These are phyloP conservation scores for Clarias gariepinus DNA, from an alignment of 2,113 vertebrate genomes.

Conservation along the genomic window DNA sequence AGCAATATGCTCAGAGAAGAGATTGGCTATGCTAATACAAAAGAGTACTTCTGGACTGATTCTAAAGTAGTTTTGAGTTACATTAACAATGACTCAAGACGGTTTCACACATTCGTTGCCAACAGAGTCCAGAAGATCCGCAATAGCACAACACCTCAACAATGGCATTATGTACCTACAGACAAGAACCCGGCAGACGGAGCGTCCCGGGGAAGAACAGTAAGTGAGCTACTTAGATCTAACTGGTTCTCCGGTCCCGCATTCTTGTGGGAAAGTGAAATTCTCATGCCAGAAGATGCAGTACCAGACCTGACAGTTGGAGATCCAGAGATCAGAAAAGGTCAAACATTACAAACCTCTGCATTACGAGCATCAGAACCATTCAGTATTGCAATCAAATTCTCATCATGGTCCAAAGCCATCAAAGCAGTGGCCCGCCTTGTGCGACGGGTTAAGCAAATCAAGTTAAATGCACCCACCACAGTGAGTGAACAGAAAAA, in stretches of 20 bases:
- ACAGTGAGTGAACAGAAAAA: neutral
- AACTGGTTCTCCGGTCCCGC: neutral
- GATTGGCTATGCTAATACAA: neutral
- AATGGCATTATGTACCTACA: constrained; percentile 25
- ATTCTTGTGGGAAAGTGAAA: neutral
- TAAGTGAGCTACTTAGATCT: neutral
- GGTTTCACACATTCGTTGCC: constrained; percentile 36
- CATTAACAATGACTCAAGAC: constrained; percentile 15
- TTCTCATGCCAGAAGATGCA: neutral
- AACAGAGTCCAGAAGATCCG: constrained; percentile 25
- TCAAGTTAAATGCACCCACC: neutral
- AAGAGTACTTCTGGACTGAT: constrained; percentile 34
- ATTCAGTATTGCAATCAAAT: neutral
- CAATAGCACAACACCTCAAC: constrained; percentile 12
- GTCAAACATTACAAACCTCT: neutral
- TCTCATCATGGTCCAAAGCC: constrained; percentile 11
- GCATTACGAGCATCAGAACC: neutral
- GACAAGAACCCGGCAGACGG: constrained; percentile 24
- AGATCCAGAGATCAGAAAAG: constrained; percentile 21
- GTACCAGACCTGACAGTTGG: neutral
- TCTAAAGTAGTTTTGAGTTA: constrained; percentile 31
- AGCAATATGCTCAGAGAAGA: constrained; percentile 27
- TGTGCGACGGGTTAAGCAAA: neutral
- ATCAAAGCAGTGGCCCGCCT: neutral
- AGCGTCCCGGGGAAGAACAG: neutral